These are phyloP conservation scores for Pantherophis alleghaniensis DNA, from an alignment of 2,797 vertebrate genomes.

Conservation along the genomic window DNA sequence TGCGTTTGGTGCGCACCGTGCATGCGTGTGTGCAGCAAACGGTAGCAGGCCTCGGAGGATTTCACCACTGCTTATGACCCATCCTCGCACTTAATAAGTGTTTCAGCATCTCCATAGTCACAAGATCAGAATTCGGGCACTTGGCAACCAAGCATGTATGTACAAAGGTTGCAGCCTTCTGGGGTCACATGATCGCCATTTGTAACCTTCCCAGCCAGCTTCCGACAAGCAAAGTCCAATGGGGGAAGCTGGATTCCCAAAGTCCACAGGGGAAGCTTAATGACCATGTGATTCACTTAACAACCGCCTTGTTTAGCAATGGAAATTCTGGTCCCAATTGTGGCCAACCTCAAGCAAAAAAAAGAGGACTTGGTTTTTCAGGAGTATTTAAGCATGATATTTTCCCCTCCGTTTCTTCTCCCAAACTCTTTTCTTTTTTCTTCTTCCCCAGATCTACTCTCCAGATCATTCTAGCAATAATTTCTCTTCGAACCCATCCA, in stretches of 20 bases:
- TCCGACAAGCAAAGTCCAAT: not conserved
- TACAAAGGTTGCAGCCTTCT: not conserved
- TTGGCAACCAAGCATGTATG: not conserved
- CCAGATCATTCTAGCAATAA: constrained; percentile 96
- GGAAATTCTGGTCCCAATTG: not conserved
- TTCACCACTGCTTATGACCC: not conserved
- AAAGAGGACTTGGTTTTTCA: not conserved
- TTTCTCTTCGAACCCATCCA: constrained; percentile 92
- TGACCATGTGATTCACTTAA: not conserved
- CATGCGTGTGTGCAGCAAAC: no score
- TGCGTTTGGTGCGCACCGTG: no score
- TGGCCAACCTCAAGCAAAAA: not conserved
- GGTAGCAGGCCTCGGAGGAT: no score
- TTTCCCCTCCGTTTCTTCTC: no score
- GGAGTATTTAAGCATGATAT: not conserved
- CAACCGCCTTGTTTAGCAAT: not conserved
- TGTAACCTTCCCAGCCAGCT: not conserved
- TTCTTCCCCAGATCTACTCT: constrained; percentile 87
- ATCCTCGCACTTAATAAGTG: not conserved
- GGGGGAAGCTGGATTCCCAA: not conserved
- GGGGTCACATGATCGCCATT: not conserved
- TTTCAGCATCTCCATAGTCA: not conserved
- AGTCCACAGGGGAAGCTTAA: not conserved
- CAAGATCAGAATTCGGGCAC: not conserved
- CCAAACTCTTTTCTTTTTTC: not conserved